Evolutionary conservation across 2,797 vertebrate species (phyloP), one percentile per base, ranked within the genome.

Genomic region (Tolypeutes matacus): DNA sequence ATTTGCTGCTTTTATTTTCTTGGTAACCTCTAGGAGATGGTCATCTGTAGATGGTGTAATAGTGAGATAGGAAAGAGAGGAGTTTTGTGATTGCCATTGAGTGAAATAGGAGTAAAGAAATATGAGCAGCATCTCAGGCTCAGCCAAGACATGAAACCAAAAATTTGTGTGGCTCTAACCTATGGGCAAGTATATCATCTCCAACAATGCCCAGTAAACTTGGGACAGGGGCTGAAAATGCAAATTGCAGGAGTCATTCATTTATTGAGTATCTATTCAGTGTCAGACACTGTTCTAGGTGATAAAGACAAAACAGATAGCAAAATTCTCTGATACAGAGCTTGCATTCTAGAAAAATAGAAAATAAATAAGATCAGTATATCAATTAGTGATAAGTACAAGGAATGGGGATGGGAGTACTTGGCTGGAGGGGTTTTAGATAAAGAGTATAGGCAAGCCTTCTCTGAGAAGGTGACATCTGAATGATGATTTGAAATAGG

Each of bases 1-100:
- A 53, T 83, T 83, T 93, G 20, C 10, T 77, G 1, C 76, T 20
- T 91, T 89, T 51, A 5, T 73, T 56, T 94, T 60, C n/a, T 92
- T 89, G 39, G 29, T 65, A 77, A 72, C 34, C 1, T 75, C n/a
- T 83, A 15, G 42, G 70, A 96, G 25, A 78, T 46, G 3, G 2
- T 70, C 23, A 56, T 90, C 34, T 42, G 42, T 80, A 56, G 67
- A 72, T 88, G 70, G 29, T 60, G 6, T 84, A 2, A 9, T 42
- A 49, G 8, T 81, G 25, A 89, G 29, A 85, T 89, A 46, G n/a
- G 25, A 73, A 86, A 91, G 20, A 53, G 75, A 85, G 49, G 14
- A 65, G 75, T 29, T 67, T 73, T 93, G 39, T 53, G 69, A 62
- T n/a, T 46, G 21, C 13, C 12, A 31, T 4, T 21, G 75, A 42